Percentiles rank a stretch among this genome's conserved stretches.
phyloP scores from a whole-genome alignment of 1,140 invertebrate species.

The Mamestra configurata region DNA sequence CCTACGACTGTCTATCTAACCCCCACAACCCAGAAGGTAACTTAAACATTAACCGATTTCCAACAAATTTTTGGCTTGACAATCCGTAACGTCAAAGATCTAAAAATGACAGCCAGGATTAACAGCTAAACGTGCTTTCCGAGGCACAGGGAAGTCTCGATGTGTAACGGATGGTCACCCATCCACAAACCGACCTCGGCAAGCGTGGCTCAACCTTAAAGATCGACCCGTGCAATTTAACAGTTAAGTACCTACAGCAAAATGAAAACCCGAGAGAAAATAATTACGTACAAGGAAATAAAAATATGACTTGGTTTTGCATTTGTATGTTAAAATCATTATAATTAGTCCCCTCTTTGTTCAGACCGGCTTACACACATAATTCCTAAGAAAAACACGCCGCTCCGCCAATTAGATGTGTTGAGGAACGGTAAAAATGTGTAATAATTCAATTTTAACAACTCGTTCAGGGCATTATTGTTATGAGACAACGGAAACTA shows the following conservation, averaged over 20 bases:
- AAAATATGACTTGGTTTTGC: constrained; percentile 5
- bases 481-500: constrained; percentile 20
- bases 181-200: too few relatives aligned
- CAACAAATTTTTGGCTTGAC: too few relatives aligned
- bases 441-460: constrained; percentile 40
- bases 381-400: constrained; percentile 36
- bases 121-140: too few relatives aligned
- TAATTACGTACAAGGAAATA: constrained; percentile 18
- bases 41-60: too few relatives aligned
- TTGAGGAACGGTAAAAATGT: constrained; percentile 28
- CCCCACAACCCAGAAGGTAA: too few relatives aligned
- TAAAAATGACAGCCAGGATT: too few relatives aligned
- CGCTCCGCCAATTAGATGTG: constrained; percentile 18
- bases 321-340: constrained; percentile 28
- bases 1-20: too few relatives aligned
- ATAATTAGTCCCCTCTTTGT: constrained; percentile 32
- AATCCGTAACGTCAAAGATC: too few relatives aligned
- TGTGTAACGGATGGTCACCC: too few relatives aligned
- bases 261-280: background rate
- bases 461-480: background rate
- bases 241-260: background rate
- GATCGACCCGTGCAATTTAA: too few relatives aligned
- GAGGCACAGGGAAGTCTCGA: too few relatives aligned
- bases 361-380: constrained; percentile 22
- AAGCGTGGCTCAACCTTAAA: too few relatives aligned